These are phyloP conservation scores for Stichodactyla mertensii DNA, from an alignment of 64 coral and sea anemone species.

Conservation along the genomic window DNA sequence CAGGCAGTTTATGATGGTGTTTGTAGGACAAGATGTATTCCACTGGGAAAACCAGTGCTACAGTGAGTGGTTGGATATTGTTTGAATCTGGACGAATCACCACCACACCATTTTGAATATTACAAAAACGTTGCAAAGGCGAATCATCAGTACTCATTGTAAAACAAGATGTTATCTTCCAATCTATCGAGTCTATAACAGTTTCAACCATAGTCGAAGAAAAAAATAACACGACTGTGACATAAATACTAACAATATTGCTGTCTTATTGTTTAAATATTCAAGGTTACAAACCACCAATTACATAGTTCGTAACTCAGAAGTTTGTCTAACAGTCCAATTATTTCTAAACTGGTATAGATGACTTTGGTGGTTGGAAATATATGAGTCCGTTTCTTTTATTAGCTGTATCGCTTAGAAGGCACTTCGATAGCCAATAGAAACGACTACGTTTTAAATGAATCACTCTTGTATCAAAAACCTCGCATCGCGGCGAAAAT, in stretches of 20 bases:
- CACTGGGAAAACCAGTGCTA: no score
- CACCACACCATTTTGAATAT: no score
- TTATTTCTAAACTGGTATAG: background rate
- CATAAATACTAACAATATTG: background rate
- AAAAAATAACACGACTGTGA: background rate
- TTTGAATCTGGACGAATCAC: no score
- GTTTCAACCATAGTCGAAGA: background rate
- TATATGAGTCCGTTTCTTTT: background rate
- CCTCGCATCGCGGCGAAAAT: no score
- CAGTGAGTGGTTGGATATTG: no score
- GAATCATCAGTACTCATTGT: no score
- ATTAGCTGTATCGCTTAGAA: background rate
- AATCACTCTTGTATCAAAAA: background rate
- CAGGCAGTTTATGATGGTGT: no score
- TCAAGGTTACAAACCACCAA: background rate
- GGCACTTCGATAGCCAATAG: background rate
- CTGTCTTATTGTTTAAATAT: background rate
- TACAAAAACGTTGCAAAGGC: no score
- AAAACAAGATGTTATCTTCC: no score
- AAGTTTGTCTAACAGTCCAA: no score
- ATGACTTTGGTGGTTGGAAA: background rate
- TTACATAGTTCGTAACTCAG: background rate
- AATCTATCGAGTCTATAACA: no score
- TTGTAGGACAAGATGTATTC: no score
- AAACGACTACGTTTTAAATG: background rate